phyloP scores from a whole-genome alignment of 2,888 invertebrate genomes.

The Drosophila maculinotata region DNA sequence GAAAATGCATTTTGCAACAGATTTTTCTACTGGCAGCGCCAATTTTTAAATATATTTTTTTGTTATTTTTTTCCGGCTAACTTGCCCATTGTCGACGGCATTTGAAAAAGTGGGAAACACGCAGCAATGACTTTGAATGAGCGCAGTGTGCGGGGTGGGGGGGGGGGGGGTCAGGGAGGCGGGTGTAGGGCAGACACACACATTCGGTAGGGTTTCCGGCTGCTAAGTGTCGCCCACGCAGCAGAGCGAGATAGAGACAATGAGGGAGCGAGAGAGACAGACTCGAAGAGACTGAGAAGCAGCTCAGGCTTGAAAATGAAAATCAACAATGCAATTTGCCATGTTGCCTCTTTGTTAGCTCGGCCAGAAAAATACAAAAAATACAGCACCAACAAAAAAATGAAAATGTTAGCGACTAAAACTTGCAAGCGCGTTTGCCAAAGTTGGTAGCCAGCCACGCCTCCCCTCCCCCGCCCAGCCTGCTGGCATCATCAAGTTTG shows the following conservation, averaged over 20 bases:
- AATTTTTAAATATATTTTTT: constrained; percentile 21
- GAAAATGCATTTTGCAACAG: constrained; percentile 75
- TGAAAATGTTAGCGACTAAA: constrained; percentile 56
- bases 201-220: constrained; percentile 57
- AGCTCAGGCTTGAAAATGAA: constrained; percentile 78
- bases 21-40: constrained; percentile 66
- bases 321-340: constrained; percentile 82
- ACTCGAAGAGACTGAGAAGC: constrained; percentile 38
- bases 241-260: background rate
- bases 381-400: constrained; percentile 23
- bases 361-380: constrained; percentile 28
- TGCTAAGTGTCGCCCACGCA: constrained; percentile 63
- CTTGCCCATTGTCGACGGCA: constrained; percentile 54
- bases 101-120: constrained; percentile 73
- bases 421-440: constrained; percentile 62
- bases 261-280: background rate
- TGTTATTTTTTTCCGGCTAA: constrained; percentile 41
- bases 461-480: constrained; percentile 17
- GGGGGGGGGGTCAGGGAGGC: constrained; percentile 6
- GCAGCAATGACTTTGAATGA: constrained; percentile 72
- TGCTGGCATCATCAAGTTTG: constrained; percentile 60
- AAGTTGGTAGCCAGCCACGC: constrained; percentile 57
- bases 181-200: constrained; percentile 47
- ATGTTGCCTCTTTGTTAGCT: constrained; percentile 61
- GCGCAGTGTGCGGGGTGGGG: constrained; percentile 16